phyloP scores from a whole-genome alignment of 1,140 invertebrate species.

The Mycetomoellerius zeteki region DNA sequence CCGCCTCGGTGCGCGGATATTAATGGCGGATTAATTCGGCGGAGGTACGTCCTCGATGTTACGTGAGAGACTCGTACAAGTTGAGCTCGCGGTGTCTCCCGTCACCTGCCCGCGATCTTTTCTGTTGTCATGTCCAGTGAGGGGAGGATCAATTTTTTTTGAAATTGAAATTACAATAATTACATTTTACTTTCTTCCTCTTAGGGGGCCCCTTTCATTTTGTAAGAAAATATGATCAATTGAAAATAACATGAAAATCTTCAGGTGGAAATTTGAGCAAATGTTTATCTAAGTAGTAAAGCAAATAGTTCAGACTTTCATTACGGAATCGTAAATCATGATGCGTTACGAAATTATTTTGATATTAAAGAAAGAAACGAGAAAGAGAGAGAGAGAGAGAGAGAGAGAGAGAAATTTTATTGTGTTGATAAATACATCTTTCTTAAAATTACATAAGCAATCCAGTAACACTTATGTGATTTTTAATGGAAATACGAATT shows the following conservation, averaged over 20 bases:
- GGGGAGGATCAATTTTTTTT: background rate
- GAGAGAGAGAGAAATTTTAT: background rate
- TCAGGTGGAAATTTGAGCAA: background rate
- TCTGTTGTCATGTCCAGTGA: background rate
- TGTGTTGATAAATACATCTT: background rate
- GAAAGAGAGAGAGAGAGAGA: background rate
- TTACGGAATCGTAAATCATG: background rate
- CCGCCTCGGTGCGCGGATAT: conserved; percentile 81
- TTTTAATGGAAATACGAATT: background rate
- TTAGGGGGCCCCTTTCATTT: background rate
- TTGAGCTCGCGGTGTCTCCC: background rate
- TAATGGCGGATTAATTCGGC: conserved; percentile 87
- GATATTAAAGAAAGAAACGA: background rate
- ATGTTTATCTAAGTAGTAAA: background rate
- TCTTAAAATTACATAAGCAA: background rate
- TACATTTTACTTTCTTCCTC: background rate
- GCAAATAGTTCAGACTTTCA: background rate
- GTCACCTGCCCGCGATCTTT: conserved; percentile 9
- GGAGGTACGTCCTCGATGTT: conserved; percentile 64
- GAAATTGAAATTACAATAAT: background rate
- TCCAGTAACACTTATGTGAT: background rate
- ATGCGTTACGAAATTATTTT: background rate
- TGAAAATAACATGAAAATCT: background rate
- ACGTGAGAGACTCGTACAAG: conserved; percentile 57
- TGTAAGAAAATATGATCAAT: background rate